Evolutionary conservation across 2,888 invertebrate species (phyloP).

Genomic region (Agelastica alni): DNA sequence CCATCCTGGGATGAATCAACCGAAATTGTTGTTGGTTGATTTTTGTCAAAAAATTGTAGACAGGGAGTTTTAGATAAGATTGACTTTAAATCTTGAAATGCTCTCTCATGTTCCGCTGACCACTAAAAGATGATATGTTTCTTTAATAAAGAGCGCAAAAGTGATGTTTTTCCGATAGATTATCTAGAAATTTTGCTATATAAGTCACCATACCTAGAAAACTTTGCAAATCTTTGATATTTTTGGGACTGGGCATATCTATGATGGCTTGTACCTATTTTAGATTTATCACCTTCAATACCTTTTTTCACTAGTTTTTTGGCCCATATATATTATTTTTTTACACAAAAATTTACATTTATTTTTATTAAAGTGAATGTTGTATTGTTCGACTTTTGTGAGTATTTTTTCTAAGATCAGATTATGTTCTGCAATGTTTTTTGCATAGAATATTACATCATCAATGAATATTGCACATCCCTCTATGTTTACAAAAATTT

Average conservation of each 20-base stretch:
- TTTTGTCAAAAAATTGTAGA: constrained; percentile 44
- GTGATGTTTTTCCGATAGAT: constrained; percentile 35
- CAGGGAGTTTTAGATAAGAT: constrained; percentile 40
- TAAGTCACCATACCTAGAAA: constrained; percentile 39
- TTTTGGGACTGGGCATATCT: constrained; percentile 7
- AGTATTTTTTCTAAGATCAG: background rate
- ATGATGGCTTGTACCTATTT: too few relatives aligned
- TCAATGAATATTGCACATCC: background rate
- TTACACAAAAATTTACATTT: too few relatives aligned
- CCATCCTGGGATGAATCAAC: constrained; percentile 48
- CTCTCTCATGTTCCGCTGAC: constrained; percentile 34
- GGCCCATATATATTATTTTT: too few relatives aligned
- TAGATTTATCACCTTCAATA: too few relatives aligned
- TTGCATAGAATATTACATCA: too few relatives aligned
- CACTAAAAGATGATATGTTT: constrained; percentile 33
- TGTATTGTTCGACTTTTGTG: too few relatives aligned
- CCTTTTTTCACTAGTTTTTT: too few relatives aligned
- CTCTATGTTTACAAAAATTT: background rate
- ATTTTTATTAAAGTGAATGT: too few relatives aligned
- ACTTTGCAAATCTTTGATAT: constrained; percentile 21
- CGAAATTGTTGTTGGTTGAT: constrained; percentile 23
- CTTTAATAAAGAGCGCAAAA: constrained; percentile 36
- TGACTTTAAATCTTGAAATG: constrained; percentile 43
- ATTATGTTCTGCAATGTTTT: background rate
- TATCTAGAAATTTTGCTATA: constrained; percentile 37